phyloP scores from a whole-genome alignment of 2,797 vertebrate genomes.

The Parauchenoglanis punctatus region DNA sequence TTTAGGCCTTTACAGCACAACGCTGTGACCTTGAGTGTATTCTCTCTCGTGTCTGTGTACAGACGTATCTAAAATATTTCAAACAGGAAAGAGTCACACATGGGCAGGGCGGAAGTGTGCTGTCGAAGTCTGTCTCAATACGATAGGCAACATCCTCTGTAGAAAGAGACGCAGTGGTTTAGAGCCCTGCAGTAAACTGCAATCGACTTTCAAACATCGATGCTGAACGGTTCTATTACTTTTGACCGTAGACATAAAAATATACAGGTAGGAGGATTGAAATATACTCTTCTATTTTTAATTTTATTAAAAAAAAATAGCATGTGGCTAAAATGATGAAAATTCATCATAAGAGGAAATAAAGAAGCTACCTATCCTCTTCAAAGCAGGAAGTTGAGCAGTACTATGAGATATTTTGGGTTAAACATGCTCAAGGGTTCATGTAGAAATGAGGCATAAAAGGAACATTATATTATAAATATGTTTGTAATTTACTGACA shows the following conservation, averaged over 20 bases:
- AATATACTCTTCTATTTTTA: neutral
- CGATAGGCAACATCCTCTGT: constrained; percentile 64
- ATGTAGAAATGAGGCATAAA: neutral
- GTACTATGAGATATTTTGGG: neutral
- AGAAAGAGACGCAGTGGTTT: constrained; percentile 63
- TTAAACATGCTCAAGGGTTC: neutral
- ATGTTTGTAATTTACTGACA: neutral
- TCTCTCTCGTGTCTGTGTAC: neutral
- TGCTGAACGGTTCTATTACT: neutral
- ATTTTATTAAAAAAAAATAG: no score
- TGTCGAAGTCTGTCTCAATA: constrained; percentile 45
- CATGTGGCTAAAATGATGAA: neutral
- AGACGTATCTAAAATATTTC: neutral
- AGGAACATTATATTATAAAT: neutral
- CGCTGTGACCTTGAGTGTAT: neutral
- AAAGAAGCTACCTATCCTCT: neutral
- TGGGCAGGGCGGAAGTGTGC: constrained; percentile 67
- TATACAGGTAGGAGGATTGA: constrained; percentile 35
- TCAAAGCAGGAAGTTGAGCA: constrained; percentile 38
- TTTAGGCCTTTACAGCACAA: neutral
- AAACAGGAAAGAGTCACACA: constrained; percentile 61
- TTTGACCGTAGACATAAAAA: neutral
- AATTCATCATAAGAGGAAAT: neutral
- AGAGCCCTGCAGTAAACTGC: constrained; percentile 20
- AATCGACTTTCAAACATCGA: neutral